These are phyloP conservation scores for Ornithoptera priamus DNA, from an alignment of 2,888 invertebrate genomes.

Conservation along the genomic window DNA sequence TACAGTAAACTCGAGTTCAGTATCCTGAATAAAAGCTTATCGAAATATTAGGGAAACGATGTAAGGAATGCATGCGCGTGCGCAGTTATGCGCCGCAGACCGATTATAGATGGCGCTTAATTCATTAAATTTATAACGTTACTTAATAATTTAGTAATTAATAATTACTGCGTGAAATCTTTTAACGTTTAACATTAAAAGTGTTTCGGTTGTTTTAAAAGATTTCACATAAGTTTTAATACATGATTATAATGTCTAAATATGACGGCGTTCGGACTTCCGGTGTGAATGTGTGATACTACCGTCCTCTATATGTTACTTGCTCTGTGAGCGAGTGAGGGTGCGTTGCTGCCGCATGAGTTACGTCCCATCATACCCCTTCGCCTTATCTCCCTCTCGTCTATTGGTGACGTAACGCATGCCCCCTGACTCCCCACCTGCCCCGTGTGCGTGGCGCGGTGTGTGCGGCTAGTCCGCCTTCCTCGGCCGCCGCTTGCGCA, in stretches of 20 bases:
- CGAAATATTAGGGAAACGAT: too few species aligned
- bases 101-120: background rate
- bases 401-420: background rate
- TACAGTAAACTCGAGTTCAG: background rate
- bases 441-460: background rate
- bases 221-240: too few species aligned
- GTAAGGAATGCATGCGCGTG: background rate
- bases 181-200: background rate
- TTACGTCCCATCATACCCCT: background rate
- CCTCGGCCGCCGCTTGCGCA: conserved; percentile 86
- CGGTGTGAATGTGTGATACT: too few species aligned
- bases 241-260: too few species aligned
- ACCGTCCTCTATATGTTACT: too few species aligned
- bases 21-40: background rate
- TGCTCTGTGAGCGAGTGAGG: too few species aligned
- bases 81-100: background rate
- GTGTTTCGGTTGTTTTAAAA: too few species aligned
- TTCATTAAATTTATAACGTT: background rate
- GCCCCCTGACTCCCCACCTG: background rate
- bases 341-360: too few species aligned
- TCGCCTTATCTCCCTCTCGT: background rate
- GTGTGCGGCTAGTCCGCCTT: conserved; percentile 82
- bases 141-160: background rate
- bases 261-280: too few species aligned
- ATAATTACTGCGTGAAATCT: conserved; percentile 1